A percentile compares a stretch with the other conserved stretches of the same genome.
Conservation (phyloP, 2,113 vertebrate genomes). For the Prionailurus bengalensis region DNA sequence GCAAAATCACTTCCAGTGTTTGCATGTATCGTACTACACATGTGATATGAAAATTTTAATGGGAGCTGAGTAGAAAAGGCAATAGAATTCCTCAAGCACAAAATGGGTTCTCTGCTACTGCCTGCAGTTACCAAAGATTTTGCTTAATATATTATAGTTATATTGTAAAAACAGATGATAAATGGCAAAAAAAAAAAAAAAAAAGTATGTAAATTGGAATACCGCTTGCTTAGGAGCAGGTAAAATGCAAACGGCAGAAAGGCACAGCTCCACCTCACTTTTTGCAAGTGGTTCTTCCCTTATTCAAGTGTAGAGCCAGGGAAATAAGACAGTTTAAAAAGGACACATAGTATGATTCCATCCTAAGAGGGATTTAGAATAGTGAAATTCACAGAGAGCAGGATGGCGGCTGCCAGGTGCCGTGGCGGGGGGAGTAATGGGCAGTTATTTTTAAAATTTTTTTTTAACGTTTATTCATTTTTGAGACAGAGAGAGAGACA, state of each 20-base stretch:
- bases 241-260: background rate
- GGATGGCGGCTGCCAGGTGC: background rate
- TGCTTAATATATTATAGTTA: background rate
- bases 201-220: background rate
- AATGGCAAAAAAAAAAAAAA: background rate
- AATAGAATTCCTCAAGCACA: slow-evolving; percentile 26
- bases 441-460: background rate
- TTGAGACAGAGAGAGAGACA: no score
- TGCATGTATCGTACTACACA: background rate
- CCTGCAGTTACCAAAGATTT: background rate
- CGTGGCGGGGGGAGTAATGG: background rate
- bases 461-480: no score
- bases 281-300: background rate
- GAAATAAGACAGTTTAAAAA: background rate
- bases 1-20: background rate
- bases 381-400: background rate
- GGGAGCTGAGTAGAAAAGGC: background rate
- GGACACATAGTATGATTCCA: background rate
- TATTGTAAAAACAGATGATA: background rate
- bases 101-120: background rate
- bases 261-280: background rate
- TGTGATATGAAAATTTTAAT: background rate
- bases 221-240: background rate
- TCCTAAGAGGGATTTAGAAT: background rate
- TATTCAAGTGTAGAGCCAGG: background rate